Evolutionary conservation across 1,140 invertebrate genomes (phyloP).

Genomic region (Pseudomyrmex pallidus): DNA sequence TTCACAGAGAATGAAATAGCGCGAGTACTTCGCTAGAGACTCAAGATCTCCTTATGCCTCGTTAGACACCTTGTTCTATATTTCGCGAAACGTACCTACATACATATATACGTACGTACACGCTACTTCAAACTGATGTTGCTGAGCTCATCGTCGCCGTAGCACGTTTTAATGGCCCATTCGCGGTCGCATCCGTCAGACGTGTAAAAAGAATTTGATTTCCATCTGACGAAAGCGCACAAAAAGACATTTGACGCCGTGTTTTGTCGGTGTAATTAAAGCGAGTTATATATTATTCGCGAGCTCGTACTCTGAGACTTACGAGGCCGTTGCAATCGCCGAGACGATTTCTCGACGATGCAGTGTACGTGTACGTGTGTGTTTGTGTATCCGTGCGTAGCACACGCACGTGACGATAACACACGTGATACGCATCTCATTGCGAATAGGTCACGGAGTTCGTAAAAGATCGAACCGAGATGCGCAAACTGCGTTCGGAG

Average conservation of each 20-base stretch:
- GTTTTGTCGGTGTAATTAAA: conserved; percentile 16
- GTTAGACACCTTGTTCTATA: conserved; percentile 78
- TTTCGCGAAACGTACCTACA: conserved; percentile 63
- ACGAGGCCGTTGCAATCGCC: not conserved
- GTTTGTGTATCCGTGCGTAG: not conserved
- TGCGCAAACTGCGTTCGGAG: conserved; percentile 42
- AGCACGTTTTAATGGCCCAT: conserved; percentile 75
- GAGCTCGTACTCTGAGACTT: not conserved
- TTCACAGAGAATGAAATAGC: conserved; percentile 60
- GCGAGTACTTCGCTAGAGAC: conserved; percentile 69
- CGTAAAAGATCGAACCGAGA: conserved; percentile 36
- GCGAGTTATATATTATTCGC: not conserved
- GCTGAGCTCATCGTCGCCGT: conserved; percentile 68
- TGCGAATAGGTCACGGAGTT: conserved; percentile 64
- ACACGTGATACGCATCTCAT: conserved; percentile 72
- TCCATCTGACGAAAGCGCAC: conserved; percentile 26
- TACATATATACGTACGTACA: conserved; percentile 48
- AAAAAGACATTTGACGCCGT: conserved; percentile 23
- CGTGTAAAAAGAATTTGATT: conserved; percentile 68
- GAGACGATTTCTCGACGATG: conserved; percentile 40
- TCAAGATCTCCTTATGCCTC: conserved; percentile 75
- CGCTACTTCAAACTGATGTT: conserved; percentile 63
- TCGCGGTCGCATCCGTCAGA: conserved; percentile 47
- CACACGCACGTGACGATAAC: conserved; percentile 43
- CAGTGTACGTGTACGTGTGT: not conserved